Conservation (phyloP, 2,888 invertebrate genomes). For the Dimorphilus gyrociliatus region DNA sequence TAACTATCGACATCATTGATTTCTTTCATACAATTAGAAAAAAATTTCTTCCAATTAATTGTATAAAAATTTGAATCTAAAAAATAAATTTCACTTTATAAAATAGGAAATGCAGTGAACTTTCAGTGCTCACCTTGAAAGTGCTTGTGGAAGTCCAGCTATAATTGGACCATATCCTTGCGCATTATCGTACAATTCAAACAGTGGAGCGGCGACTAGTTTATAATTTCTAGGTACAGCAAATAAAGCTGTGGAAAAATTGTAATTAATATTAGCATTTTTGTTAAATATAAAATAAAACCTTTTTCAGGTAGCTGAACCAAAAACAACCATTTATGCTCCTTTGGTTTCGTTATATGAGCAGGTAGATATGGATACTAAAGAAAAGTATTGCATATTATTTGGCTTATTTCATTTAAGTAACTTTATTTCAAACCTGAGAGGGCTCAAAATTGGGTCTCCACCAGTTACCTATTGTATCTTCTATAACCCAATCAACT, state of each 20-base stretch:
- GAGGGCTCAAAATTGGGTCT: conserved; percentile 99
- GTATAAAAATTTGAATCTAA: no score
- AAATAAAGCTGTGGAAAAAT: conserved; percentile 80
- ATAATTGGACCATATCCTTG: conserved; percentile 98
- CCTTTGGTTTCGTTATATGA: conserved; percentile 98
- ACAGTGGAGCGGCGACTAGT: conserved; percentile 91
- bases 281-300: no score
- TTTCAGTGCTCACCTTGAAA: no score
- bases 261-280: no score
- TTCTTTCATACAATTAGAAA: no score
- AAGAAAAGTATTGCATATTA: no score
- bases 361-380: conserved; percentile 95
- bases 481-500: conserved; percentile 97
- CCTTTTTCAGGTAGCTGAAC: conserved; percentile 89
- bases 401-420: no score
- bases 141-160: conserved; percentile 83
- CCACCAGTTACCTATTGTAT: conserved; percentile 96
- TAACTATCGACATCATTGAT: no score
- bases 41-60: no score
- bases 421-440: conserved; percentile 46
- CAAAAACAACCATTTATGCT: conserved; percentile 82
- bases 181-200: conserved; percentile 95
- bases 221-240: conserved; percentile 99
- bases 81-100: no score
- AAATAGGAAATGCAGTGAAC: no score